These are phyloP conservation scores for Oxycera nigricornis DNA, from an alignment of 2,888 invertebrate genomes.

Conservation along the genomic window DNA sequence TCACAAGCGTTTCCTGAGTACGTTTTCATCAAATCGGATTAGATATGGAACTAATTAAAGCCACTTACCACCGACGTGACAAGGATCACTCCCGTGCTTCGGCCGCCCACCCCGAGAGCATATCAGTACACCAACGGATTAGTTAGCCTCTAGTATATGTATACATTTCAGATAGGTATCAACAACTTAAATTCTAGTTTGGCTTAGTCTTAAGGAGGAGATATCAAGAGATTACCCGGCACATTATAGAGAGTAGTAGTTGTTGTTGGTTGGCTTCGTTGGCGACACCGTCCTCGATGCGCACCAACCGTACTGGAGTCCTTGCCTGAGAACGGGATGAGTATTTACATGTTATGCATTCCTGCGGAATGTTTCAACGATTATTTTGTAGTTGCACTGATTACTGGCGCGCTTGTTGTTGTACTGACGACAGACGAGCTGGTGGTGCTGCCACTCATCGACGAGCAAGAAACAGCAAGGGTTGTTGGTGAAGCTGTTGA, in stretches of 20 bases:
- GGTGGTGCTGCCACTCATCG: conserved; percentile 3
- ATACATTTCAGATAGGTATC: conserved; percentile 16
- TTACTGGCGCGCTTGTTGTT: background rate
- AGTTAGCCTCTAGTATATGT: conserved; percentile 37
- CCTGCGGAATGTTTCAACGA: background rate
- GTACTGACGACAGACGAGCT: background rate
- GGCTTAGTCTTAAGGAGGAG: conserved; percentile 29
- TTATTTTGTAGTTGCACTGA: conserved; percentile 24
- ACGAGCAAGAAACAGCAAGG: background rate
- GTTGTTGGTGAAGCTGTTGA: background rate
- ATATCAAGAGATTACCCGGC: conserved; percentile 21
- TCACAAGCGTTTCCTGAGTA: background rate
- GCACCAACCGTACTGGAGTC: conserved; percentile 3
- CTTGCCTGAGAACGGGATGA: conserved; percentile 26
- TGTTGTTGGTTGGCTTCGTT: background rate
- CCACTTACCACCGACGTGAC: background rate
- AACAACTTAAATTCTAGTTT: conserved; percentile 33
- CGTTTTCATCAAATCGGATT: conserved; percentile 9
- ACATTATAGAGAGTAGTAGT: conserved; percentile 31
- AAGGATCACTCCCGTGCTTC: background rate
- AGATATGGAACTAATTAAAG: conserved; percentile 12
- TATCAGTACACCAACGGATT: conserved; percentile 26
- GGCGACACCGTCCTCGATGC: background rate
- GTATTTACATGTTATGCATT: conserved; percentile 2
- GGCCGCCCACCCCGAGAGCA: background rate